Evolutionary conservation across 2,113 vertebrate species (phyloP), one percentile per base, ranked within the genome.

Genomic region (Ammodytes marinus): DNA sequence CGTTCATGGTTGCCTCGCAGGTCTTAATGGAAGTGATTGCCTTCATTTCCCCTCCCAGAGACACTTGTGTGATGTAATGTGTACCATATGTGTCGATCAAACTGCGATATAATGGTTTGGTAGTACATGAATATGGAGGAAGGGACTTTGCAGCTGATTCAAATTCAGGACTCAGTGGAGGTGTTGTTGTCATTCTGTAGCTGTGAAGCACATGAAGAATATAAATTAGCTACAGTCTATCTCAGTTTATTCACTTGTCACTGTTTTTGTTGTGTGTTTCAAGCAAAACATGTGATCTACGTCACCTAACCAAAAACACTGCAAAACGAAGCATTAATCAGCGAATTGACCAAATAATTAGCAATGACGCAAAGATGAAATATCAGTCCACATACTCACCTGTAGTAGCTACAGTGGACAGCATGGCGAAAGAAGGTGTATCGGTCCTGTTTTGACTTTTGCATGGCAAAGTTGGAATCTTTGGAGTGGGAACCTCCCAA

Each of bases 81-180:
- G 93, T 94, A 4, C 93, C 93, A 15, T 87, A 94, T 0, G 73
- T 92, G 49, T 73, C 50, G 1, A 94, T 88, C 15, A 93, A 9
- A 5, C 42, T 10, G 6, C 8, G 67, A 70, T 91, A 94, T 2
- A 1, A 2, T 0, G 0, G 0, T 9, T 7, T 43, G 0, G 39
- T 75, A 0, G 15, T 3, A 1, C 0, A 0, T 14, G 49, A 76
- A 63, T 82, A 83, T 0, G 60, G 1, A 0, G 88, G 86, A 47
- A 94, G 89, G 0, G 47, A 9, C 4, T 74, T 66, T 6, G 90
- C n/a, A 3, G 77, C 52, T n/a, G 77, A 27, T 45, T 64, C 0
- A 77, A 93, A 93, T 0, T 88, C 84, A 9, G 0, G 74, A 68
- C 84, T 89, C 52, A 92, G 15, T 11, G 86, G 84, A 53, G 91